Evolutionary conservation across 2,113 vertebrate species (phyloP).

Genomic region (Elaphurus davidianus): DNA sequence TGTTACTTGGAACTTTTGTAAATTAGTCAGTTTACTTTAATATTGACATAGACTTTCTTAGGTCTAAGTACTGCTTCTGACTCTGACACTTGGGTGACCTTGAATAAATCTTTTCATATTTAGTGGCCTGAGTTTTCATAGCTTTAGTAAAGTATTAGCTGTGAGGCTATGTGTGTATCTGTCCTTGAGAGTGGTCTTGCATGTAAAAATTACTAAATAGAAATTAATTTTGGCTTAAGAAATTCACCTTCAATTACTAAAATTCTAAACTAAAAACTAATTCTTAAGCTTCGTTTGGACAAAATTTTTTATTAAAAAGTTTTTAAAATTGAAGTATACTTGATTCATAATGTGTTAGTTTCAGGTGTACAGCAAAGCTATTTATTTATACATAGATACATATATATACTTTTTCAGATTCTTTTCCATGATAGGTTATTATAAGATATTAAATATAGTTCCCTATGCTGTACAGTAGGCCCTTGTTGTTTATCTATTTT

Average conservation of each 20-base stretch:
- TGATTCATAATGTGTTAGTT: not conserved
- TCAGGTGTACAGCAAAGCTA: not conserved
- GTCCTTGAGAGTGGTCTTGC: not conserved
- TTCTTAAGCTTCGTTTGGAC: not conserved
- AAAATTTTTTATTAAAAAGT: not conserved
- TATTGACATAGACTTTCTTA: not conserved
- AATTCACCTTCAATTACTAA: not conserved
- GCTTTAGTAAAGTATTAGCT: not conserved
- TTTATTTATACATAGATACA: not conserved
- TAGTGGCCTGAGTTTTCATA: not conserved
- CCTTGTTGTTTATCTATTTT: not conserved
- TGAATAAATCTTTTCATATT: not conserved
- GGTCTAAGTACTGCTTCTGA: not conserved
- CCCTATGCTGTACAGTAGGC: not conserved
- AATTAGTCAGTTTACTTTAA: not conserved
- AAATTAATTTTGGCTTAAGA: not conserved
- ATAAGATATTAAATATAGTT: not conserved
- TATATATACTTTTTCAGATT: not conserved
- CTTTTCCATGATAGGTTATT: not conserved
- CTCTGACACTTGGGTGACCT: not conserved
- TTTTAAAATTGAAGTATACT: not conserved
- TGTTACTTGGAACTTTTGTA: not conserved
- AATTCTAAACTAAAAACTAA: not conserved
- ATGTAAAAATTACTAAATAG: not conserved
- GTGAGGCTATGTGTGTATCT: not conserved